Evolutionary conservation across 30 jellyfish, hydroid and myxozoan species (phyloP), one percentile per base, ranked within the genome.

Genomic region (Chrysaora quinquecirrha): DNA sequence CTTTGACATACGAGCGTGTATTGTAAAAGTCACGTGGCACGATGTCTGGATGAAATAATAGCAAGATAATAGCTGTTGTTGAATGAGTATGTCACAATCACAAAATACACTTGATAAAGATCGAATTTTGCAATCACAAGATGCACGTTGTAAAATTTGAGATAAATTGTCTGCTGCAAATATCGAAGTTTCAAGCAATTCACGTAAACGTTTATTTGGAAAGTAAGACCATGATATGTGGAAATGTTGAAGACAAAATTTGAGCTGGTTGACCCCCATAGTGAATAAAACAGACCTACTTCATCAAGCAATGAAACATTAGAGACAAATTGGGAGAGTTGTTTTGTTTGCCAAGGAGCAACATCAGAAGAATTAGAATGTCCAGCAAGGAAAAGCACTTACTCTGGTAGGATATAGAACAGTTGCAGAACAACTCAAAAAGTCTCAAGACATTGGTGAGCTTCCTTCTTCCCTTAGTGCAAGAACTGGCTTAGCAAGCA

Each of bases 261-360:
- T 56, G 71, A 56, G 71, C 71, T 56, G 71, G 71, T 56, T 56
- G 71, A 56, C 16, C 71, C 71, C 19, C 71, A 56, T 56, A 56
- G 71, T 30, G 71, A 56, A 56, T 20, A 7, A 30, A 56, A n/a
- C 67, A 52, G 0, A 7, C 24, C 67, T 30, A 52, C n/a, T n/a
- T n/a, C n/a, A n/a, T n/a, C n/a, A n/a, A n/a, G n/a, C n/a, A n/a
- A n/a, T n/a, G n/a, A n/a, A n/a, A n/a, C n/a, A n/a, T n/a, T n/a
- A n/a, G n/a, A n/a, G n/a, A n/a, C n/a, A n/a, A n/a, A n/a, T n/a
- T n/a, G n/a, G n/a, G n/a, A n/a, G n/a, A n/a, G n/a, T n/a, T n/a
- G n/a, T n/a, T n/a, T n/a, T n/a, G n/a, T n/a, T n/a, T n/a, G n/a
- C n/a, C n/a, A n/a, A n/a, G n/a, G n/a, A n/a, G n/a, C n/a, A n/a